Conservation (phyloP, 2,797 vertebrate species). For the Epinephelus awoara region DNA sequence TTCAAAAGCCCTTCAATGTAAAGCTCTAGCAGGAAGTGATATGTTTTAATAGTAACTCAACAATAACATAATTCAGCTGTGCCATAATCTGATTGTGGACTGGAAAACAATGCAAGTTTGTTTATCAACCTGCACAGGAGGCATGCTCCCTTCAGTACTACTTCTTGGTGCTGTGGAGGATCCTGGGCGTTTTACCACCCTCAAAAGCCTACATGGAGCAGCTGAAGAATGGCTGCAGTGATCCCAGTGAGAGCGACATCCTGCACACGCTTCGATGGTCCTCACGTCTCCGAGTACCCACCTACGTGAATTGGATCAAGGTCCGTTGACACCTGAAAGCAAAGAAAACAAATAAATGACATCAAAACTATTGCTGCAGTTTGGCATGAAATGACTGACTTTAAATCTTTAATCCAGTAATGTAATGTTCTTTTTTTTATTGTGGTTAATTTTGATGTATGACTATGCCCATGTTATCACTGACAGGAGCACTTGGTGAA, state of each 20-base stretch:
- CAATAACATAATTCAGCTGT: not conserved
- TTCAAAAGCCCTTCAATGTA: not conserved
- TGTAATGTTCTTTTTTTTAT: not conserved
- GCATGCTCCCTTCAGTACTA: conserved; percentile 98
- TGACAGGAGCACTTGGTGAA: conserved; percentile 93
- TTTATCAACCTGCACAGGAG: conserved; percentile 85
- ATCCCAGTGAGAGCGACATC: conserved; percentile 95
- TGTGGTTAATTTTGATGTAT: conserved; percentile 21
- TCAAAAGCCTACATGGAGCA: conserved; percentile 95
- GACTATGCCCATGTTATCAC: conserved; percentile 14
- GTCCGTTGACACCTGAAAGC: conserved; percentile 72
- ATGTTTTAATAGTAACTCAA: not conserved
- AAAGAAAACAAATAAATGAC: not conserved
- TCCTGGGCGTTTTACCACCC: conserved; percentile 95
- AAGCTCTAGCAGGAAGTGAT: not conserved
- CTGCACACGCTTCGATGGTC: conserved; percentile 97
- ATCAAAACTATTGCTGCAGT: not conserved
- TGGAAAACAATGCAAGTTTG: not conserved
- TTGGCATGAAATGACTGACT: not conserved
- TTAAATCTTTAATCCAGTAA: not conserved
- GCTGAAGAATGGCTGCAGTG: conserved; percentile 89
- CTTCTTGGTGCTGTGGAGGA: conserved; percentile 96
- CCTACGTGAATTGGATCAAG: conserved; percentile 95
- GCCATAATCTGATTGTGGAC: not conserved
- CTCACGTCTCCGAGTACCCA: conserved; percentile 91